Base-by-base conservation (phyloP, 37 sponge, comb jelly and placozoan species). In the Axinella damicornis region DNA sequence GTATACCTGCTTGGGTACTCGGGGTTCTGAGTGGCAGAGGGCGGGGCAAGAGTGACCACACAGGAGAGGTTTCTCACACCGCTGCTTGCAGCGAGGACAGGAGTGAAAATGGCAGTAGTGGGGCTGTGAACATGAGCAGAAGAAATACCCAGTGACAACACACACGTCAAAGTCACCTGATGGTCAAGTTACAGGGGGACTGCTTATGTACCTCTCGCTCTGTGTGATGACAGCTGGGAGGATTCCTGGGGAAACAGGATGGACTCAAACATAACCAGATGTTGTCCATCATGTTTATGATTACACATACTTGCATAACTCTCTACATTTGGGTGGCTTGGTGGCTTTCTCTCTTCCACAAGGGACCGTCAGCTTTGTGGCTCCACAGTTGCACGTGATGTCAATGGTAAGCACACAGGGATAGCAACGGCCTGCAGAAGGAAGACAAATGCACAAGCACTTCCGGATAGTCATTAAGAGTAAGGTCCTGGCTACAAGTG, bases 31-130 rank as follows among this genome's bases (percentile, higher is more conserved):
- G 77, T 94, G 94, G 60, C 94, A 94, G 13, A 27, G 41, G 19
- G 63, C 77, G 11, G 25, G 15, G 40, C 94, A 94, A 59, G 46
- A 28, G 77, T 93, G 94, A 1, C 90, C 91, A 83, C 98, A 98
- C 13, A 56, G 21, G 13, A 95, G 88, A 13, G 73, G 38, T 73
- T 70, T 68, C 32, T 52, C 52, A 69, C 98, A 98, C 20, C 35
- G 16, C 78, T 63, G 77, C n/a, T 73, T 71, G 72, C 98, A 98
- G 1, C 87, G 89, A 25, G 97, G 97, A 77, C 97, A 96, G 37
- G 55, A 35, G 0, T 83, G 89, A 66, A 73, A 83, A 66, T 96
- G 97, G 69, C 97, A 96, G 24, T 74, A 53, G 73, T 97, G 97
- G 39, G 85, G 90, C 57, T 86, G 65, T 24, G 39, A 1, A 32